Conservation (phyloP, 2,797 vertebrate genomes). For the Hozukius guyotensis region DNA sequence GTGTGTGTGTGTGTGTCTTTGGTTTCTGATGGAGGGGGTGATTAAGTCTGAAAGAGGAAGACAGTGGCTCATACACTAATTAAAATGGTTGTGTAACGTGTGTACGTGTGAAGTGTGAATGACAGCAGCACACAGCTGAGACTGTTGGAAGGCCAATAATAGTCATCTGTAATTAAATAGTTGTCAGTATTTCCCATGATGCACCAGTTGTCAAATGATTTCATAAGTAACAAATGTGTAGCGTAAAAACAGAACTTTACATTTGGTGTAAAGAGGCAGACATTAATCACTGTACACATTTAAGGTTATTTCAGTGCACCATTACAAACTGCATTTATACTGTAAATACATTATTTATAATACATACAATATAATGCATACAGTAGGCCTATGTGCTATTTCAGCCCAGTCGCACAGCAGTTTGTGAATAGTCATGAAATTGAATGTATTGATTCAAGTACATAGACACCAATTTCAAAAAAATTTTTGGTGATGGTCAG, state of each 20-base stretch:
- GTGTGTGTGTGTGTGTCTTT: slow-evolving; percentile 31
- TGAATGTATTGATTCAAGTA: no score
- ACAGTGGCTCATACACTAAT: slow-evolving; percentile 34
- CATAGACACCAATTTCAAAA: no score
- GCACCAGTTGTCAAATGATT: not conserved
- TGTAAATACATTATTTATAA: not conserved
- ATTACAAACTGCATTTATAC: not conserved
- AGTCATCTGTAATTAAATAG: slow-evolving; percentile 1
- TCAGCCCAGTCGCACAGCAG: no score
- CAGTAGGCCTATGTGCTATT: not conserved
- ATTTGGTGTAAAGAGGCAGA: not conserved
- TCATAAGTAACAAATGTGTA: not conserved
- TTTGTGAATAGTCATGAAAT: no score
- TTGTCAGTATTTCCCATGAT: slow-evolving; percentile 8
- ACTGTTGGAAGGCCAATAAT: not conserved
- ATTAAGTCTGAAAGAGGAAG: slow-evolving; percentile 54
- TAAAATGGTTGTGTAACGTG: slow-evolving; percentile 31
- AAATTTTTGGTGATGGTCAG: no score
- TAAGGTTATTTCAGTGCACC: not conserved
- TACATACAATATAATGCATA: not conserved
- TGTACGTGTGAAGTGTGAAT: slow-evolving; percentile 18
- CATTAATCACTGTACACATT: not conserved
- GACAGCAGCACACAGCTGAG: slow-evolving; percentile 7
- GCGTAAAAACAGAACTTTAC: not conserved
- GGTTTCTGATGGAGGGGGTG: slow-evolving; percentile 60